phyloP scores from a whole-genome alignment of 2,797 vertebrate species.

The Ceryle rudis region DNA sequence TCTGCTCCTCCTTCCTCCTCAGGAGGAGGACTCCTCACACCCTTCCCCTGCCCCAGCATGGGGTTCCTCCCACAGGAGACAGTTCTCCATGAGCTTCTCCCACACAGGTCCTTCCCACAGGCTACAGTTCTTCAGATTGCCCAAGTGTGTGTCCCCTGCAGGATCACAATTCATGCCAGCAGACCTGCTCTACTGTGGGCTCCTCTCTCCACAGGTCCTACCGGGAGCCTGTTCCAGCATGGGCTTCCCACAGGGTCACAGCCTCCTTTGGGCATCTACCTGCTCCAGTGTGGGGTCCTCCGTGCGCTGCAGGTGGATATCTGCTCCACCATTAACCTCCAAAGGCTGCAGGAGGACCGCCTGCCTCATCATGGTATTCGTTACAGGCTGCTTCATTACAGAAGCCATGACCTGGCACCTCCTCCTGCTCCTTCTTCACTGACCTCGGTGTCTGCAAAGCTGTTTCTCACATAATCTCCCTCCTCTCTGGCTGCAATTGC shows the following conservation, averaged over 20 bases:
- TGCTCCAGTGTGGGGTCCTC: background rate
- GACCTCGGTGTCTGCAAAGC: background rate
- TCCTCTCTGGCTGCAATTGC: background rate
- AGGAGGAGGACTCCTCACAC: too few species aligned
- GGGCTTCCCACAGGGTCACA: background rate
- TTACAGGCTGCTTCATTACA: background rate
- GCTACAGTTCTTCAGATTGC: background rate
- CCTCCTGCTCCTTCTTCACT: background rate
- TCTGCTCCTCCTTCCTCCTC: background rate
- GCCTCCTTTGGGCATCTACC: background rate
- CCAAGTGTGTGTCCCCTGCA: fast-evolving
- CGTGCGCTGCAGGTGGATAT: background rate
- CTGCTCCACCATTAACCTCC: background rate
- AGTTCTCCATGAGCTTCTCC: background rate
- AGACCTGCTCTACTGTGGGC: background rate
- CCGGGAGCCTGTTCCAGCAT: background rate
- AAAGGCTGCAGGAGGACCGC: background rate
- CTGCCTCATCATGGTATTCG: background rate
- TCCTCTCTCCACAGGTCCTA: background rate
- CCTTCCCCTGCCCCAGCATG: background rate
- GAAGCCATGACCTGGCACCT: background rate
- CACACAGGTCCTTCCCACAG: background rate
- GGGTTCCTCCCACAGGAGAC: background rate
- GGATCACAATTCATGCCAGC: background rate
- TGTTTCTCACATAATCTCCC: background rate